Percentiles rank a stretch among this genome's conserved stretches.
phyloP scores from a whole-genome alignment of 2,113 vertebrate species.

The Sceloporus tristichus region DNA sequence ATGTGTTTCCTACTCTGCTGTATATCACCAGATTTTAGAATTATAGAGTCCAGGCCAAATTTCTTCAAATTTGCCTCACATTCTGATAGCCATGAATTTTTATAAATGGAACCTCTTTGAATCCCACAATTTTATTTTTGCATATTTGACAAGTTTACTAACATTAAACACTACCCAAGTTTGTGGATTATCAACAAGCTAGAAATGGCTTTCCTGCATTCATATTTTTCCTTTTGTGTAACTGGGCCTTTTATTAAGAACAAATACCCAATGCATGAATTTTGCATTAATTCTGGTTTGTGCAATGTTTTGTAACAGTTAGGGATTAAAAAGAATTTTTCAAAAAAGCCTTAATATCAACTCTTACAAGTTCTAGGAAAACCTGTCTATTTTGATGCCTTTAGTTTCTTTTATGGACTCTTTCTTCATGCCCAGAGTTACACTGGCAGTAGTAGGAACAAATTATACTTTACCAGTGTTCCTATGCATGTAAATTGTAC shows the following conservation, averaged over 20 bases:
- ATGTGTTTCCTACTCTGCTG: too few species aligned
- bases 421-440: slow-evolving; percentile 25
- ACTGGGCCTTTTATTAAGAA: slow-evolving; percentile 16
- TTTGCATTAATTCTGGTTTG: slow-evolving; percentile 22
- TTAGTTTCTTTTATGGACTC: not conserved
- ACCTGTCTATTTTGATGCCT: slow-evolving; percentile 4
- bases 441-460: slow-evolving; percentile 36
- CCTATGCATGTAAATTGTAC: slow-evolving; percentile 37
- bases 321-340: not conserved
- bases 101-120: not conserved
- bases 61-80: too few species aligned
- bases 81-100: too few species aligned
- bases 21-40: too few species aligned
- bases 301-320: not conserved
- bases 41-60: too few species aligned
- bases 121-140: slow-evolving; percentile 26
- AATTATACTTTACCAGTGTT: not conserved
- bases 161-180: slow-evolving; percentile 34
- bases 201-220: slow-evolving; percentile 30
- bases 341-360: not conserved
- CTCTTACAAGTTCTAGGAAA: slow-evolving; percentile 32
- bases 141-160: slow-evolving; percentile 14
- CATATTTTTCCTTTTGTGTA: not conserved
- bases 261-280: slow-evolving; percentile 20
- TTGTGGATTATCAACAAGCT: slow-evolving; percentile 35